Base-by-base conservation (phyloP, 2,797 vertebrate genomes). In the Sebastes reedi region DNA sequence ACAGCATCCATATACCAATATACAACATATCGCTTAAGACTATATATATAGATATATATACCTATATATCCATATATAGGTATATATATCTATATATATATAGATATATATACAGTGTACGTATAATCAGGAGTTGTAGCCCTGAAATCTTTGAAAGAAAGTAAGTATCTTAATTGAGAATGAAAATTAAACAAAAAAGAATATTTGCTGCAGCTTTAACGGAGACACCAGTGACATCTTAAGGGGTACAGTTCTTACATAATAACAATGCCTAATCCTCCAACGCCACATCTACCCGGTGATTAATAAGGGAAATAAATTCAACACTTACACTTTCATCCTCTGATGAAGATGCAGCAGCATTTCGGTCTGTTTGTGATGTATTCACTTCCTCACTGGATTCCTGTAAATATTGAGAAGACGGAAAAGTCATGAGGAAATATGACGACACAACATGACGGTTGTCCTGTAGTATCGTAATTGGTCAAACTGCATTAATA, bases 271-370 rank as follows among this genome's bases (percentile, higher is more conserved):
- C 29, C 22, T 27, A 30, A 60, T 29, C 29, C 9, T 46, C 7
- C 8, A 54, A 54, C 2, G 0, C 8, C 36, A 52, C 20, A 67
- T 55, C 24, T 39, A 4, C n/a, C 30, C 12, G 4, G 8, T 36
- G 52, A 18, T 36, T 32, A 29, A 42, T 29, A 25, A 11, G 14
- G 6, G 4, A 20, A 69, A 59, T n/a, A 20, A 9, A 61, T 24
- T 32, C 2, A 61, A 77, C 11, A 75, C 84, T 2, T 66, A 90
- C 86, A 20, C 4, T 39, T 56, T 80, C 42, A 30, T 73, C 10
- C n/a, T 54, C 30, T 5, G 46, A 7, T 4, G 36, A 59, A 50
- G 52, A 56, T 5, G 16, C n/a, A 34, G 52, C 55, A 25, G 42
- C 46, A 20, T 75, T 30, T 11, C 5, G 2, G 10, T 66, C 42